phyloP scores from a whole-genome alignment of 2,888 invertebrate species.

The Spodoptera exigua region DNA sequence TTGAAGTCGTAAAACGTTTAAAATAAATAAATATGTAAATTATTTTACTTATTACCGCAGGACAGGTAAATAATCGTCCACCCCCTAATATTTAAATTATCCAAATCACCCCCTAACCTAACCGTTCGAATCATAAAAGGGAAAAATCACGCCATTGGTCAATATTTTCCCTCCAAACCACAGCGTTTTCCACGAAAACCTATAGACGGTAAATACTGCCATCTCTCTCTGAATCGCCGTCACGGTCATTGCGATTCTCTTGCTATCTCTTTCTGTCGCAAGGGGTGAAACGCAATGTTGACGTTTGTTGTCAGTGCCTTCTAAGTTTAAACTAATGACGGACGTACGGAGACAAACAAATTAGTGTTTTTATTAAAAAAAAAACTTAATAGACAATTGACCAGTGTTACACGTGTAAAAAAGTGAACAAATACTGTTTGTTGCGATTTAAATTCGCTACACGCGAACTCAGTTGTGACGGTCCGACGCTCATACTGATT shows the following conservation, averaged over 20 bases:
- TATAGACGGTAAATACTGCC: conserved; percentile 71
- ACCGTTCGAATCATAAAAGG: conserved; percentile 48
- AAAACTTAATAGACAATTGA: conserved; percentile 24
- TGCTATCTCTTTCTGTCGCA: conserved; percentile 71
- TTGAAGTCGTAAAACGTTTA: neutral
- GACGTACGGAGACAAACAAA: conserved; percentile 74
- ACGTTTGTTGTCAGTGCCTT: conserved; percentile 80
- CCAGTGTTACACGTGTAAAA: conserved; percentile 33
- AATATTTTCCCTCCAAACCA: conserved; percentile 66
- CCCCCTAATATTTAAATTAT: conserved; percentile 65
- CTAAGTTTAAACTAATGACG: conserved; percentile 80
- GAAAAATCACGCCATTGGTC: conserved; percentile 70
- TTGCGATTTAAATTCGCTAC: conserved; percentile 44
- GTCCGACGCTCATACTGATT: conserved; percentile 67
- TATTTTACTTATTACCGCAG: conserved; percentile 27
- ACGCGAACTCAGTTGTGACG: conserved; percentile 54
- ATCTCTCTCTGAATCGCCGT: conserved; percentile 66
- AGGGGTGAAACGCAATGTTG: conserved; percentile 74
- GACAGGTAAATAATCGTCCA: conserved; percentile 48
- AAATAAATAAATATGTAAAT: conserved; percentile 28
- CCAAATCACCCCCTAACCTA: conserved; percentile 57
- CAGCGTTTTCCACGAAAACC: conserved; percentile 77
- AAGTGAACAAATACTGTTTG: conserved; percentile 33
- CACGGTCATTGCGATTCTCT: conserved; percentile 20
- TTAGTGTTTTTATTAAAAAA: conserved; percentile 53